phyloP scores from a whole-genome alignment of 2,113 vertebrate species.

The Acanthisitta chloris region DNA sequence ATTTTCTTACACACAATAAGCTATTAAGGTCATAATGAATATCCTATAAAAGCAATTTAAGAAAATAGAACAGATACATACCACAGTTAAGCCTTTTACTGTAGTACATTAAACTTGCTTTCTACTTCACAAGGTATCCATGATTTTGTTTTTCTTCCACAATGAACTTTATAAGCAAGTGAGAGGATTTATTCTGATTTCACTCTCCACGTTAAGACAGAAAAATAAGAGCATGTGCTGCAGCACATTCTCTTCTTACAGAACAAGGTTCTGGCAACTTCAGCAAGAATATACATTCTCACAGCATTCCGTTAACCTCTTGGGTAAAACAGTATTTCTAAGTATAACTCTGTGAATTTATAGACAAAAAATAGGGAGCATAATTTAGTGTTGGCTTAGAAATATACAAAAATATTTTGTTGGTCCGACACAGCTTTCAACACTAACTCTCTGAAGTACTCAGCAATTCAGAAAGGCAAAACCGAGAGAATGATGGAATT shows the following conservation, averaged over 20 bases:
- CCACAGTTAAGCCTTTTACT: background rate
- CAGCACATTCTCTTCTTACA: background rate
- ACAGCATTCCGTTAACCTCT: background rate
- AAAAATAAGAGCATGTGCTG: background rate
- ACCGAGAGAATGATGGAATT: background rate
- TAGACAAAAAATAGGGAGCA: background rate
- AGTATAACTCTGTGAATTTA: background rate
- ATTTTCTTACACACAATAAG: background rate
- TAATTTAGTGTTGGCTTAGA: background rate
- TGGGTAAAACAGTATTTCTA: background rate
- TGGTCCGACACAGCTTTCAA: accelerated
- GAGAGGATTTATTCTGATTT: background rate
- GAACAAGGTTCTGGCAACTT: background rate
- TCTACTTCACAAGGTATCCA: background rate
- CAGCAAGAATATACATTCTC: background rate
- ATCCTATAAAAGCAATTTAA: background rate
- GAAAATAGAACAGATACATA: background rate
- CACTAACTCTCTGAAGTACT: background rate
- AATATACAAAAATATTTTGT: background rate
- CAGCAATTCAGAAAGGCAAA: background rate
- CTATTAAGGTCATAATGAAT: background rate
- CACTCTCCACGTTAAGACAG: background rate
- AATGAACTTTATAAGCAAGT: background rate
- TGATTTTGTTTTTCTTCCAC: background rate
- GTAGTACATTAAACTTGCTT: background rate